Conservation (phyloP, 1,140 invertebrate genomes). For the Bradysia coprophila region DNA sequence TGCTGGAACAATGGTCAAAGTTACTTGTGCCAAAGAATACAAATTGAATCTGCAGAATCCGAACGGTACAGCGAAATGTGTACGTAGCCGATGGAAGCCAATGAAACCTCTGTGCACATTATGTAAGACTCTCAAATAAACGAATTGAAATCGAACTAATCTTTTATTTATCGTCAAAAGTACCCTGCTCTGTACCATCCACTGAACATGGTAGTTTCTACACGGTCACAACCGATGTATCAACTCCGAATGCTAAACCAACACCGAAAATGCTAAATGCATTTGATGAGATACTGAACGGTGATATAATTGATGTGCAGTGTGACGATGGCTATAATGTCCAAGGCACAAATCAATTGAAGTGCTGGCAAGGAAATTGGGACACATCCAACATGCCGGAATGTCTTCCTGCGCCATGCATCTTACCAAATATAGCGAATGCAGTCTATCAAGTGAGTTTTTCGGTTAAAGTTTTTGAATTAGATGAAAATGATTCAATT, state of each 20-base stretch:
- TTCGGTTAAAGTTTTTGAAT: background rate
- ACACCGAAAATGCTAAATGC: constrained; percentile 14
- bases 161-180: constrained; percentile 3
- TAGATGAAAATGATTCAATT: background rate
- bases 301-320: constrained; percentile 20
- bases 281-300: constrained; percentile 22
- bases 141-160: background rate
- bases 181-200: constrained; percentile 20
- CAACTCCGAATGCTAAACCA: constrained; percentile 14
- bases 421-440: constrained; percentile 46
- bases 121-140: constrained; percentile 30
- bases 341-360: constrained; percentile 42
- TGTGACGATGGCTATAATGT: constrained; percentile 21
- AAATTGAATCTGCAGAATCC: constrained; percentile 42
- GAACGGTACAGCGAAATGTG: constrained; percentile 59
- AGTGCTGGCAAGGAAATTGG: constrained; percentile 65
- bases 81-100: constrained; percentile 62
- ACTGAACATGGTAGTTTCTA: constrained; percentile 21
- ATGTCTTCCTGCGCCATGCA: constrained; percentile 57
- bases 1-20: constrained; percentile 45
- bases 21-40: constrained; percentile 56
- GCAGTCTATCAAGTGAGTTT: constrained; percentile 40
- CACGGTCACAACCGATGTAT: constrained; percentile 18
- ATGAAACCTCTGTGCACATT: constrained; percentile 54
- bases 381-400: constrained; percentile 50